Percentiles rank a stretch among this genome's conserved stretches.
These are phyloP conservation scores for Zaprionus inermis DNA, from an alignment of 1,140 invertebrate genomes.

Conservation along the genomic window DNA sequence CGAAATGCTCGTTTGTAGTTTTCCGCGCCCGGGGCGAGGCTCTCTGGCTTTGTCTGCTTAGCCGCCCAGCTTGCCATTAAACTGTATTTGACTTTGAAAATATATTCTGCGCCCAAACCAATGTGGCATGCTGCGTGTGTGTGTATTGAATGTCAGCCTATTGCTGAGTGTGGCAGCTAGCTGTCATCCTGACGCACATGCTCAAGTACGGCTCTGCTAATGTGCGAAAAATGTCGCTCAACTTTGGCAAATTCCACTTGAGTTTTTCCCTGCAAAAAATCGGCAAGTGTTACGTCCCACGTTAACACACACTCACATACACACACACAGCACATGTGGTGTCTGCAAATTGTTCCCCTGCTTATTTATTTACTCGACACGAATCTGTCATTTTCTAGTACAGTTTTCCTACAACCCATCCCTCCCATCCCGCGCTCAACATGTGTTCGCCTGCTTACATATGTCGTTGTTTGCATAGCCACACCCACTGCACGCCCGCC, in stretches of 20 bases:
- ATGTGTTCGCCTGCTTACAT: slow-evolving; percentile 49
- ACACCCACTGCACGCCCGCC: slow-evolving; percentile 50
- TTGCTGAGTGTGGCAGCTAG: slow-evolving; percentile 48
- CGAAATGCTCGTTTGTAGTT: slow-evolving; percentile 18
- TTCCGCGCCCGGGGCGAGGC: slow-evolving; percentile 20
- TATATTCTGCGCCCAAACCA: slow-evolving; percentile 56
- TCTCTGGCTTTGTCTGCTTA: slow-evolving; percentile 31
- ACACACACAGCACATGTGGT: slow-evolving; percentile 18
- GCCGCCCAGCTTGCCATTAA: slow-evolving; percentile 56
- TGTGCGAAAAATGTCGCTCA: slow-evolving; percentile 72
- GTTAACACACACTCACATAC: slow-evolving; percentile 15
- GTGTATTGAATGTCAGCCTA: too few species aligned
- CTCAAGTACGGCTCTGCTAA: slow-evolving; percentile 64
- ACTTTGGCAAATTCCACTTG: slow-evolving; percentile 54
- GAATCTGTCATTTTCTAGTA: slow-evolving; percentile 71
- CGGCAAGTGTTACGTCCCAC: slow-evolving; percentile 48
- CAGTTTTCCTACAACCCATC: slow-evolving; percentile 42
- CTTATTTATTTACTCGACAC: slow-evolving; percentile 77
- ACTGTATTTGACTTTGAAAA: slow-evolving; percentile 79
- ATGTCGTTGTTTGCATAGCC: slow-evolving; percentile 68
- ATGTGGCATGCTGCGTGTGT: slow-evolving; percentile 32
- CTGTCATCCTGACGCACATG: slow-evolving; percentile 62
- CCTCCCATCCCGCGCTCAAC: slow-evolving; percentile 10
- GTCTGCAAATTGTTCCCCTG: slow-evolving; percentile 32
- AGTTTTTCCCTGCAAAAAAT: slow-evolving; percentile 59